These are phyloP conservation scores for Diceros bicornis DNA, from an alignment of 2,797 vertebrate genomes.

Conservation along the genomic window DNA sequence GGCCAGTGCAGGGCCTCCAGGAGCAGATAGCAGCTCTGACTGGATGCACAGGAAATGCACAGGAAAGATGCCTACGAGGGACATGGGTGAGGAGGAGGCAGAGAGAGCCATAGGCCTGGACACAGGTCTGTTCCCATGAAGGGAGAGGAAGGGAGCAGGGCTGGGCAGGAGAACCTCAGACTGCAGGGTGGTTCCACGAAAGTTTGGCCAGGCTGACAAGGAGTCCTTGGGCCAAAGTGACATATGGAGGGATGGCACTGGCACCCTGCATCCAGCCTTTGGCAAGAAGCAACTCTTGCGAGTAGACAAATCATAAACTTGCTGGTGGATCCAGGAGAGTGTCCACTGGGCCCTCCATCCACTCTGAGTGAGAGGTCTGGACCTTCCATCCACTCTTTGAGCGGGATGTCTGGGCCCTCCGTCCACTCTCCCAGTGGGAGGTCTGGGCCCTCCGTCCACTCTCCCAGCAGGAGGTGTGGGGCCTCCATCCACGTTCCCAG, in stretches of 20 bases:
- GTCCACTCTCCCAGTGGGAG: too few species aligned
- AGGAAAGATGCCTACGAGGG: fast-evolving
- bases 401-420: not conserved
- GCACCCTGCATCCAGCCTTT: too few species aligned
- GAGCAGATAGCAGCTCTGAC: fast-evolving
- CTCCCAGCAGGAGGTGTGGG: not conserved
- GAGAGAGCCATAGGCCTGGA: too few species aligned
- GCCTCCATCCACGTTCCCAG: not conserved
- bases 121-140: too few species aligned
- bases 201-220: not conserved
- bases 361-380: not conserved
- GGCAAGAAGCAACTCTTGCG: not conserved
- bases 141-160: not conserved
- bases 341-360: not conserved
- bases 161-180: too few species aligned
- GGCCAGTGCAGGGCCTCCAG: not conserved
- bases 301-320: fast-evolving
- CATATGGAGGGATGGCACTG: fast-evolving
- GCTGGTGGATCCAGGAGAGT: not conserved
- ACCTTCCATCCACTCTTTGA: not conserved
- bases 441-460: too few species aligned
- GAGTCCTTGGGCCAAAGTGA: not conserved
- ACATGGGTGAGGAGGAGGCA: too few species aligned
- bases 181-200: too few species aligned
- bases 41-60: not conserved